Conservation (phyloP, 2,113 vertebrate genomes). For the Paraplagusia blochii region DNA sequence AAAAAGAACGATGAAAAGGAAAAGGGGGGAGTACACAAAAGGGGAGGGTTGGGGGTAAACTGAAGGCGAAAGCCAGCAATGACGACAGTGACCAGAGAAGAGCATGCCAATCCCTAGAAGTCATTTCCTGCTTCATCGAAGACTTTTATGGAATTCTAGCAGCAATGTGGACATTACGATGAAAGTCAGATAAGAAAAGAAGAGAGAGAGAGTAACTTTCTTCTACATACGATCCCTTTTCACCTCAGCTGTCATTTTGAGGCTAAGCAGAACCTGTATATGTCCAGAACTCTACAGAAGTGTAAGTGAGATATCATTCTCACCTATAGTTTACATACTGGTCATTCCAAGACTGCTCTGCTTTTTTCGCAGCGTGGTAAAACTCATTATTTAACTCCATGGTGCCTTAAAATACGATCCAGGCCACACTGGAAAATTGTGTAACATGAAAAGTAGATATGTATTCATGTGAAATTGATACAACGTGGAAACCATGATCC, state of each 20-base stretch:
- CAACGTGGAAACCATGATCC: conserved; percentile 15
- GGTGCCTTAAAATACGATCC: not conserved
- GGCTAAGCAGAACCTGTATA: conserved; percentile 29
- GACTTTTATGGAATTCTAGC: conserved; percentile 80
- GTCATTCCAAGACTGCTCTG: not conserved
- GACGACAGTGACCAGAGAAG: conserved; percentile 69
- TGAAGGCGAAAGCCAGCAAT: conserved; percentile 51
- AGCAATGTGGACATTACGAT: conserved; percentile 47
- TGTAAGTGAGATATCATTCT: not conserved
- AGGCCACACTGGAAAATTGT: not conserved
- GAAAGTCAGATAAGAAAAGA: not conserved
- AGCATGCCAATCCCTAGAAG: conserved; percentile 77
- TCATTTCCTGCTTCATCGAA: conserved; percentile 80
- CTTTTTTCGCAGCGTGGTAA: not conserved
- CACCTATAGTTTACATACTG: not conserved
- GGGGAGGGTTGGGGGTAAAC: conserved; percentile 33
- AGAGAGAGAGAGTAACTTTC: conserved; percentile 21
- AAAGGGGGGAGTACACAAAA: conserved; percentile 12
- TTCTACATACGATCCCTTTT: conserved; percentile 9
- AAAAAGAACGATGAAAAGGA: not conserved
- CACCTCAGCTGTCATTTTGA: conserved; percentile 23
- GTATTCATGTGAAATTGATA: not conserved
- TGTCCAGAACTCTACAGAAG: not conserved
- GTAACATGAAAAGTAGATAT: not conserved
- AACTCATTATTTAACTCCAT: conserved; percentile 1